These are phyloP conservation scores for Cydia amplana DNA, from an alignment of 1,140 invertebrate species.

Conservation along the genomic window DNA sequence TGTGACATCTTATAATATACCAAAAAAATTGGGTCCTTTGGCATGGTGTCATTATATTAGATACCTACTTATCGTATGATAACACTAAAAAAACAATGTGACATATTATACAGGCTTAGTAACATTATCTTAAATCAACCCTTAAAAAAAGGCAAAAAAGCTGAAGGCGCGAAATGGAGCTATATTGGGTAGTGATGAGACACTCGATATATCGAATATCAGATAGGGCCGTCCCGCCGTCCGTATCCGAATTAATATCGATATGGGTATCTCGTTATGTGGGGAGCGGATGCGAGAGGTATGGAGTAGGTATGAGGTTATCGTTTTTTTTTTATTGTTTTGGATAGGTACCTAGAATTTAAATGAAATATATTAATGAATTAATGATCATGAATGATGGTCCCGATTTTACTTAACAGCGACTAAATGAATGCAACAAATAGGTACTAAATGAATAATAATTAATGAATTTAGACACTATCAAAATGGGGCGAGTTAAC, in stretches of 20 bases:
- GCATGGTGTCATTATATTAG: not conserved
- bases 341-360: too few species aligned
- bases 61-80: not conserved
- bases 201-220: slow-evolving; percentile 25
- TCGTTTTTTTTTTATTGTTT: not conserved
- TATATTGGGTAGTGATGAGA: slow-evolving; percentile 29
- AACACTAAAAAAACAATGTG: too few species aligned
- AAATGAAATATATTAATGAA: too few species aligned
- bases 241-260: slow-evolving; percentile 32
- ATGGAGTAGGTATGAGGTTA: not conserved
- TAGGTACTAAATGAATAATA: too few species aligned
- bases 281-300: not conserved
- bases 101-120: not conserved
- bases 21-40: too few species aligned
- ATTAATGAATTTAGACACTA: too few species aligned
- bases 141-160: slow-evolving; percentile 14
- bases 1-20: too few species aligned
- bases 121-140: slow-evolving; percentile 17
- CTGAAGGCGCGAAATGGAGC: slow-evolving; percentile 11
- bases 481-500: too few species aligned
- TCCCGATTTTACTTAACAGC: too few species aligned
- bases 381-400: too few species aligned
- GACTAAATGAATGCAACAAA: too few species aligned
- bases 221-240: slow-evolving; percentile 21
- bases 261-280: slow-evolving; percentile 32